These are phyloP conservation scores for Tanaodytes sp. DNA, from an alignment of 2,888 invertebrate genomes.

Conservation along the genomic window DNA sequence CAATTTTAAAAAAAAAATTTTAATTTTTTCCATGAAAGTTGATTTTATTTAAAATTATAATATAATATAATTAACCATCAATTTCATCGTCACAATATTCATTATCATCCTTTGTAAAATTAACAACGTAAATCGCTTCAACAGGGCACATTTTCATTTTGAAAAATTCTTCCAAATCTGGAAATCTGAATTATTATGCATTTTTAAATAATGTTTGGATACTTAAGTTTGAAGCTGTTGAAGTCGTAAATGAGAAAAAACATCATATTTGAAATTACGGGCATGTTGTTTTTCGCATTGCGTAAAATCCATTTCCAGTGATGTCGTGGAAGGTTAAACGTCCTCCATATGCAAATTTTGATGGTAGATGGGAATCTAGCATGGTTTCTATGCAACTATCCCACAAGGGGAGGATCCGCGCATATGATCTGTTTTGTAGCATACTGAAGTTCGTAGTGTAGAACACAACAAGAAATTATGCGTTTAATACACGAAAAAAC, in stretches of 20 bases:
- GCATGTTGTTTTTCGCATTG: slow-evolving; percentile 61
- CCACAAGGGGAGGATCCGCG: slow-evolving; percentile 76
- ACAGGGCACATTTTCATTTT: slow-evolving; percentile 62
- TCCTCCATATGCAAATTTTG: slow-evolving; percentile 79
- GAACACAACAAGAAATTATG: too few species aligned
- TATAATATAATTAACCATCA: slow-evolving; percentile 18
- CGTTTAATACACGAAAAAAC: too few species aligned
- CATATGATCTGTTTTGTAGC: slow-evolving; percentile 73
- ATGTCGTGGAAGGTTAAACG: slow-evolving; percentile 77
- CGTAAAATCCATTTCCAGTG: slow-evolving; percentile 73
- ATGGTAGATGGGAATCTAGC: slow-evolving; percentile 76
- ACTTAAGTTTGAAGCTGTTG: too few species aligned
- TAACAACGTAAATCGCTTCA: slow-evolving; percentile 65
- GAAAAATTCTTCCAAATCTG: slow-evolving; percentile 65
- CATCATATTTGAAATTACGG: too few species aligned
- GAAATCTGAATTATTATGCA: slow-evolving; percentile 64
- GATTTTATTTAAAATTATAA: too few species aligned
- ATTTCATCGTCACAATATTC: slow-evolving; percentile 7
- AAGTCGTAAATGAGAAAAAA: slow-evolving; percentile 28
- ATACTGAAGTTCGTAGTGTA: too few species aligned
- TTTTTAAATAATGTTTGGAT: too few species aligned
- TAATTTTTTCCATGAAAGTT: too few species aligned
- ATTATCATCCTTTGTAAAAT: slow-evolving; percentile 52
- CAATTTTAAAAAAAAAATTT: too few species aligned
- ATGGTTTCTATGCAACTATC: slow-evolving; percentile 77